These are phyloP conservation scores for Siniperca scherzeri DNA, from an alignment of 2,797 vertebrate species.

Conservation along the genomic window DNA sequence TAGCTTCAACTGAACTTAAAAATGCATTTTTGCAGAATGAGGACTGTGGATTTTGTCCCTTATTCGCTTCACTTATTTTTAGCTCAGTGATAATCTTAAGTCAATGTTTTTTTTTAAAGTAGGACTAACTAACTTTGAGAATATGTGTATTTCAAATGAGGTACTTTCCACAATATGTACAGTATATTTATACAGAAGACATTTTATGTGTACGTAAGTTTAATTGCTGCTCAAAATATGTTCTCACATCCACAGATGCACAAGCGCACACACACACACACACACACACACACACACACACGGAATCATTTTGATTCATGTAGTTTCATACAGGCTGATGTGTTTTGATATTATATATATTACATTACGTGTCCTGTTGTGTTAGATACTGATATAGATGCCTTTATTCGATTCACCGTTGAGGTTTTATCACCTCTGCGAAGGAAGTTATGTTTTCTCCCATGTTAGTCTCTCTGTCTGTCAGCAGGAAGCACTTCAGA, in stretches of 20 bases:
- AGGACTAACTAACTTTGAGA: neutral
- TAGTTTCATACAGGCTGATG: conserved; percentile 54
- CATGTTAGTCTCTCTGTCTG: conserved; percentile 9
- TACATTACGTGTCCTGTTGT: conserved; percentile 40
- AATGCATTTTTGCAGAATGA: neutral
- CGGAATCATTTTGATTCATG: conserved; percentile 49
- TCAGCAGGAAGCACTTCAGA: conserved; percentile 43
- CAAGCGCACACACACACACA: conserved; percentile 5
- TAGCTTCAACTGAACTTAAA: neutral
- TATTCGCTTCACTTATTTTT: neutral
- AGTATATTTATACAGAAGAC: neutral
- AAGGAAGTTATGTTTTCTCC: conserved; percentile 27
- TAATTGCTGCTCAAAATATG: neutral
- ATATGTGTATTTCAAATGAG: neutral
- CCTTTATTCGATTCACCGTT: conserved; percentile 38
- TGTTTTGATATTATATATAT: conserved; percentile 45
- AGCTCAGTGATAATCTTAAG: neutral
- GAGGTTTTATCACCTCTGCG: conserved; percentile 25
- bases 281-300: conserved; percentile 25
- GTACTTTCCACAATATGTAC: neutral
- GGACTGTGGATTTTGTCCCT: neutral
- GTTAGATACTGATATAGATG: conserved; percentile 53
- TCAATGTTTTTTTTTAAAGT: neutral
- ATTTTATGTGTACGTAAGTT: neutral
- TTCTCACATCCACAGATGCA: neutral